Conservation (phyloP, 2,113 vertebrate species). For the Tetrax tetrax region DNA sequence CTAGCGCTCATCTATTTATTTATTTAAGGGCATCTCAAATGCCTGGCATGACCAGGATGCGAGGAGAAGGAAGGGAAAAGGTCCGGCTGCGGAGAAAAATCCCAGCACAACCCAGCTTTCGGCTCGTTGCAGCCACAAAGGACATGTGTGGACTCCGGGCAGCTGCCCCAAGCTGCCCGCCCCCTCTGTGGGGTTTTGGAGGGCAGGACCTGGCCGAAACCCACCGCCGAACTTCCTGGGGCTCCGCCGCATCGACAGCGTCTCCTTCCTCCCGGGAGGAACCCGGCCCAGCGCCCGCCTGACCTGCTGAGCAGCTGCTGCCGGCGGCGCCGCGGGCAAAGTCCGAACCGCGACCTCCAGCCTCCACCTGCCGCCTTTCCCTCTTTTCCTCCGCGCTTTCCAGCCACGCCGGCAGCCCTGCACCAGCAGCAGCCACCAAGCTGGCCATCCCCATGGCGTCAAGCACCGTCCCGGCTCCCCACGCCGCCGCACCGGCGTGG, state of each 20-base stretch:
- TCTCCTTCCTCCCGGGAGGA: not conserved
- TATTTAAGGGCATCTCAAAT: not conserved
- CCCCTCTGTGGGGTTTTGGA: not conserved
- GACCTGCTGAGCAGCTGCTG: not conserved
- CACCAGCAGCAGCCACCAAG: not conserved
- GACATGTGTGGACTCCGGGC: rapidly evolving
- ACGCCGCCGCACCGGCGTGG: rapidly evolving
- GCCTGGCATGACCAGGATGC: rapidly evolving
- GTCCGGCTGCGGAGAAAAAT: not conserved
- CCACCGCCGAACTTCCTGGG: not conserved
- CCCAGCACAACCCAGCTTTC: rapidly evolving
- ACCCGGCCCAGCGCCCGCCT: not conserved
- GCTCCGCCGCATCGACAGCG: rapidly evolving
- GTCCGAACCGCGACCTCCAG: not conserved
- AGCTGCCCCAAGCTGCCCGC: not conserved
- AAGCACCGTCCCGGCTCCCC: not conserved
- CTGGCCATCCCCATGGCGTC: rapidly evolving
- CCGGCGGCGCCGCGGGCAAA: not conserved
- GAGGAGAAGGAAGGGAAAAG: not conserved
- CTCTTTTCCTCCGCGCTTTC: not conserved
- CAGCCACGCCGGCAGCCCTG: rapidly evolving
- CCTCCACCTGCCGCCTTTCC: constrained; percentile 14
- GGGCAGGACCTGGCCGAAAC: not conserved
- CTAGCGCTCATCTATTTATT: not conserved
- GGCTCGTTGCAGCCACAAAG: not conserved